Evolutionary conservation across 2,888 invertebrate genomes (phyloP).

Genomic region (Ormyrus nitidulus): DNA sequence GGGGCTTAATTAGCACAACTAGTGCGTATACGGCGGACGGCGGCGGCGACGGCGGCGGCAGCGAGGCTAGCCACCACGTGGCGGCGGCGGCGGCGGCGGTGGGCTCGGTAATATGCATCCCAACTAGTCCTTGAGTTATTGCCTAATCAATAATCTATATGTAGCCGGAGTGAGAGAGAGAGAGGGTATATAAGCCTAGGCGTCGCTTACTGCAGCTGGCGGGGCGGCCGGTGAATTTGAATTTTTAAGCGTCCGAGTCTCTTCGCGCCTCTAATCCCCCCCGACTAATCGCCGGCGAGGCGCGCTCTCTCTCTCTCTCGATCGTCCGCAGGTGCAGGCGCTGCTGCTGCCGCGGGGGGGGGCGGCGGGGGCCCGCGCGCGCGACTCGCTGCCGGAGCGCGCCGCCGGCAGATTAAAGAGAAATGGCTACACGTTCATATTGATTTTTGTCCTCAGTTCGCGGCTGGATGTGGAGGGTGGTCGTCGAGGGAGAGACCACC

Average conservation of each 20-base stretch:
- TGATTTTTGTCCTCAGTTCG: conserved; percentile 73
- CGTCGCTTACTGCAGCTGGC: neutral
- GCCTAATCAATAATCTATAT: conserved; percentile 76
- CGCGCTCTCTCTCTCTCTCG: too few relatives aligned
- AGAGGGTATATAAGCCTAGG: conserved; percentile 35
- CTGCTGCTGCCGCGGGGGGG: neutral
- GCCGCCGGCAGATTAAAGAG: conserved; percentile 74
- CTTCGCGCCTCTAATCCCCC: too few relatives aligned
- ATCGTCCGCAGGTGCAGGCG: neutral
- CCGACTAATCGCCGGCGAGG: too few relatives aligned
- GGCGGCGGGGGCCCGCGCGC: conserved; percentile 60
- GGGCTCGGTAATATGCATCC: conserved; percentile 71
- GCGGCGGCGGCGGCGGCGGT: conserved; percentile 14
- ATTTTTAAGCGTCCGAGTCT: too few relatives aligned
- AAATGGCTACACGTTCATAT: conserved; percentile 76
- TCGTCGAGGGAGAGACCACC: conserved; percentile 69
- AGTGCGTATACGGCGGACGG: conserved; percentile 64
- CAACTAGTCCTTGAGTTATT: conserved; percentile 75
- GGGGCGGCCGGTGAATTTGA: too few relatives aligned
- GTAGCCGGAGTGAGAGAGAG: conserved; percentile 61
- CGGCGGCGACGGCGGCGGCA: conserved; percentile 12
- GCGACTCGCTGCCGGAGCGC: neutral
- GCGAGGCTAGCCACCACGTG: too few relatives aligned
- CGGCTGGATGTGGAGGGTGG: conserved; percentile 61
- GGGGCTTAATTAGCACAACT: conserved; percentile 73